phyloP scores from a whole-genome alignment of 1,140 invertebrate genomes.

The Drosophila willistoni region DNA sequence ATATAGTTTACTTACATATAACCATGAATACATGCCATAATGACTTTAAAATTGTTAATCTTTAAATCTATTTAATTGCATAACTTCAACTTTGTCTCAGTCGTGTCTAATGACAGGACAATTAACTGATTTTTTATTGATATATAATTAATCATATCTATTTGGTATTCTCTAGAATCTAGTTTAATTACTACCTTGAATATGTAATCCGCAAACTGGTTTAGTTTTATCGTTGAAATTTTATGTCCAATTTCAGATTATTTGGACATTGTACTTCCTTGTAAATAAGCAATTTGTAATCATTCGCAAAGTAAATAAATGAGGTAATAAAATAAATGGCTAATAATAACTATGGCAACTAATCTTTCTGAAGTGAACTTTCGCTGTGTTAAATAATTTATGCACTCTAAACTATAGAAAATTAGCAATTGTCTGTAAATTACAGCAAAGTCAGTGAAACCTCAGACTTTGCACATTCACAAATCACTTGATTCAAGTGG shows the following conservation, averaged over 20 bases:
- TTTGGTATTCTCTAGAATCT: neutral
- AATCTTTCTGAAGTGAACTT: slow-evolving; percentile 30
- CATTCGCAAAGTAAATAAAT: neutral
- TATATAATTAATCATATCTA: neutral
- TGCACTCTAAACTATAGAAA: slow-evolving; percentile 53
- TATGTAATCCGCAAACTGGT: neutral
- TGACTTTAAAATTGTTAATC: neutral
- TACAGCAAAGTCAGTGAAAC: slow-evolving; percentile 34
- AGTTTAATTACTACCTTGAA: slow-evolving; percentile 7
- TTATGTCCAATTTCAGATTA: neutral
- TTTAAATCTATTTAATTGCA: neutral
- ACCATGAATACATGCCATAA: neutral
- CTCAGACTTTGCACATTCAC: slow-evolving; percentile 47
- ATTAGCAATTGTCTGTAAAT: slow-evolving; percentile 51
- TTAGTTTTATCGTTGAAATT: neutral
- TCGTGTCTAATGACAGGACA: neutral
- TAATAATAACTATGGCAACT: slow-evolving; percentile 3
- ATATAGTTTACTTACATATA: too few species aligned
- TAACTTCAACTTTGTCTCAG: neutral
- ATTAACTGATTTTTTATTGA: slow-evolving; percentile 2
- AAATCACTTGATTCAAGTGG: slow-evolving; percentile 42
- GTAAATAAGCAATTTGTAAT: slow-evolving; percentile 7
- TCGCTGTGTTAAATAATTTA: slow-evolving; percentile 26
- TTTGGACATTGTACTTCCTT: slow-evolving; percentile 11
- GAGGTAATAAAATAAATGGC: slow-evolving; percentile 3